phyloP scores from a whole-genome alignment of 37 sponge, comb jelly and placozoan genomes.

The Amphimedon queenslandica region DNA sequence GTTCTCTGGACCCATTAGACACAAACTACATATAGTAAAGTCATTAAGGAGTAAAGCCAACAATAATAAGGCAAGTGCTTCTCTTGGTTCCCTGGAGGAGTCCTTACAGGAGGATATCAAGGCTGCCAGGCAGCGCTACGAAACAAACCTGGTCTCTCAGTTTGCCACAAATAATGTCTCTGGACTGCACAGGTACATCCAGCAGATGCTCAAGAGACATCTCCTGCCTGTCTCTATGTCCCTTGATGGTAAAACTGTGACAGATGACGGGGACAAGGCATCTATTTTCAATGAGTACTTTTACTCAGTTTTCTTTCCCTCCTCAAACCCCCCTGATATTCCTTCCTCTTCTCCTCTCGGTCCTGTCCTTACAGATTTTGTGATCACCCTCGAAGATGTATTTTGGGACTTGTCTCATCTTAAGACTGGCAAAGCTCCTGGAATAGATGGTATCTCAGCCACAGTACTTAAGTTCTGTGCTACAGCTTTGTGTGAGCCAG shows the following conservation, averaged over 20 bases:
- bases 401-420: no score
- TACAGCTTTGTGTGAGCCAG: no score
- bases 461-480: no score
- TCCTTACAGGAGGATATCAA: neutral
- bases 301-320: constrained; percentile 6
- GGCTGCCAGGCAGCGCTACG: neutral
- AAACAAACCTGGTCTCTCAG: neutral
- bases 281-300: constrained; percentile 7
- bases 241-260: constrained; percentile 2
- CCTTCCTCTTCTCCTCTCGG: no score
- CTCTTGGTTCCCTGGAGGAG: neutral
- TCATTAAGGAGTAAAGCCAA: neutral
- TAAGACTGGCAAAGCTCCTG: no score
- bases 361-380: no score
- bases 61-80: neutral
- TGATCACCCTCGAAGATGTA: no score
- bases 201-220: neutral
- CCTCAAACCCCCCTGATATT: no score
- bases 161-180: constrained; percentile 1
- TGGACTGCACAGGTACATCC: neutral
- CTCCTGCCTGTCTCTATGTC: neutral
- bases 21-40: neutral
- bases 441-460: no score
- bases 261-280: constrained; percentile 1
- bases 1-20: constrained; percentile 12